Percentiles rank a stretch among this genome's conserved stretches.
These are phyloP conservation scores for Lepidurus packardi DNA, from an alignment of 1,140 invertebrate genomes.

Conservation along the genomic window DNA sequence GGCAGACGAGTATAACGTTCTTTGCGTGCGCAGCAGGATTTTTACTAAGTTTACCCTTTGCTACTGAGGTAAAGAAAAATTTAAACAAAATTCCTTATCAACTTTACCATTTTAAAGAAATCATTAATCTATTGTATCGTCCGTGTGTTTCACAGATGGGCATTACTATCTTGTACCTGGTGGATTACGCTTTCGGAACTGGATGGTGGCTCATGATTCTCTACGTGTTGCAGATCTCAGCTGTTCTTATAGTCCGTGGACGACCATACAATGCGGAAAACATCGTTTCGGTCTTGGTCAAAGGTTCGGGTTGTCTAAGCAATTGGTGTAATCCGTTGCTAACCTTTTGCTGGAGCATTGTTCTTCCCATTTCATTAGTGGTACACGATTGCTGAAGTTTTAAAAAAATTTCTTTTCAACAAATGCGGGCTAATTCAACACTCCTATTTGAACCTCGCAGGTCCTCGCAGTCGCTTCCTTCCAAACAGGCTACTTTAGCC, in stretches of 20 bases:
- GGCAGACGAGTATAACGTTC: constrained; percentile 80
- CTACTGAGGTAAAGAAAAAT: constrained; percentile 66
- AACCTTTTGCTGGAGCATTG: constrained; percentile 82
- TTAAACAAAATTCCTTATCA: background rate
- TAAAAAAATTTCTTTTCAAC: background rate
- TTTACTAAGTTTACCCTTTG: constrained; percentile 76
- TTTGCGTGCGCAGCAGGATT: constrained; percentile 76
- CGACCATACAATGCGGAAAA: constrained; percentile 76
- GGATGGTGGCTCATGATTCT: constrained; percentile 79
- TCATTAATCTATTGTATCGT: background rate
- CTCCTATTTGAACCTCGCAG: constrained; percentile 45
- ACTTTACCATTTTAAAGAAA: too few species aligned
- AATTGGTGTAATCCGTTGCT: constrained; percentile 56
- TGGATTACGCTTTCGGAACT: constrained; percentile 73
- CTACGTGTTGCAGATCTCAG: constrained; percentile 67
- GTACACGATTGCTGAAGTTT: background rate
- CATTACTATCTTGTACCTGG: constrained; percentile 74
- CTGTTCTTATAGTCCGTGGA: constrained; percentile 73
- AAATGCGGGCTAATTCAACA: background rate
- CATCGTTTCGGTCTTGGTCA: constrained; percentile 62
- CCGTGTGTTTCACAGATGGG: constrained; percentile 58
- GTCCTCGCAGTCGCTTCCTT: constrained; percentile 69
- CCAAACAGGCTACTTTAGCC: constrained; percentile 64
- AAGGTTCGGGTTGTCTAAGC: constrained; percentile 37
- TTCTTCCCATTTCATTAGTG: constrained; percentile 66